These are phyloP conservation scores for Tricholaema leucomelas DNA, from an alignment of 2,113 vertebrate genomes.

Conservation along the genomic window DNA sequence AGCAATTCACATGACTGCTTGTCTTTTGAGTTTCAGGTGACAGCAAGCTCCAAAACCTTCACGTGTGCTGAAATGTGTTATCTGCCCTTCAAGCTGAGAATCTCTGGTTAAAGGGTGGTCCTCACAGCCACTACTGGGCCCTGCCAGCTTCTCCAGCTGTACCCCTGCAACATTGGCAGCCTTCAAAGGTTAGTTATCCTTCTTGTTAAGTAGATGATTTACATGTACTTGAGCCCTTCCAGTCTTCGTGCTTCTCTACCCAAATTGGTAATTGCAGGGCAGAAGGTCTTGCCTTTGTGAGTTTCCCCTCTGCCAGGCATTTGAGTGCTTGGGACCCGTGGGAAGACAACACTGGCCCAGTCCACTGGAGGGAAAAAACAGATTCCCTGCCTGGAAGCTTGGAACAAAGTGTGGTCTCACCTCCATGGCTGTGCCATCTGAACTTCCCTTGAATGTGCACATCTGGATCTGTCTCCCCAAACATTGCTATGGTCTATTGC, in stretches of 20 bases:
- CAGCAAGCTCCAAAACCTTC: neutral
- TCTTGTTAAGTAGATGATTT: neutral
- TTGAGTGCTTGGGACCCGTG: neutral
- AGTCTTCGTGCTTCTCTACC: neutral
- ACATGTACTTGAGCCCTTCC: neutral
- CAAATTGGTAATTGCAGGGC: neutral
- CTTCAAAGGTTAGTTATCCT: slow-evolving; percentile 45
- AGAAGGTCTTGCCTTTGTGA: neutral
- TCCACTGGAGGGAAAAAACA: neutral
- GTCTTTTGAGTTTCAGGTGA: slow-evolving; percentile 58
- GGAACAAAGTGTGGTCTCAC: neutral
- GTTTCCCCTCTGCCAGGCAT: neutral
- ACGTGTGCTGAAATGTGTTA: slow-evolving; percentile 6
- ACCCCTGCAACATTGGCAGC: slow-evolving; percentile 9
- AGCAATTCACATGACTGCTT: slow-evolving; percentile 5
- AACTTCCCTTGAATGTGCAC: neutral
- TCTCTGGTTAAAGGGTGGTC: neutral
- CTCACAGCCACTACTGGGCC: neutral
- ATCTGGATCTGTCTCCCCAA: neutral
- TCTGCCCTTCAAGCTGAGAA: slow-evolving; percentile 1
- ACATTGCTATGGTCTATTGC: neutral
- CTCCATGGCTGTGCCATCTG: neutral
- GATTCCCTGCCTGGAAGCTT: neutral
- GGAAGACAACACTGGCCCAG: neutral
- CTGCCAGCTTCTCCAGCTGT: neutral